Evolutionary conservation across 1,140 invertebrate species (phyloP), one percentile per base, ranked within the genome.

Genomic region (Notospermus geniculatus): DNA sequence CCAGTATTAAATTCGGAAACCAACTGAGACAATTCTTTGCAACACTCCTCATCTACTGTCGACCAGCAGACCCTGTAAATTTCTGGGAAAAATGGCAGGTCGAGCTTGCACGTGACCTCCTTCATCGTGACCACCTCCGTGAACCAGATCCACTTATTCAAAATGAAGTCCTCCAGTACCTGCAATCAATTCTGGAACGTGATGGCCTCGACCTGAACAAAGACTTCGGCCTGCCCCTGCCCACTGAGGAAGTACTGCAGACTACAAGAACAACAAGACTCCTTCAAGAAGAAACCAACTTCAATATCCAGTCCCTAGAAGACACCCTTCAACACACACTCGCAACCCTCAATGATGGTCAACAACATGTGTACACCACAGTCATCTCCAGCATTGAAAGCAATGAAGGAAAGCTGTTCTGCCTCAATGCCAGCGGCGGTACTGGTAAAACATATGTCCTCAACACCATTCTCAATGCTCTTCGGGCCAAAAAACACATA

Each of bases 81-180:
- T 36, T 36, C 15, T 36, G 32, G 32, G 15, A 4, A 4, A 36
- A 4, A 4, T 36, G 32, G 32, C 4, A 36, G 15, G 32, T 7
- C 4, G 32, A 36, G 15, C 15, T 36, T 4, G 4, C 5, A 4
- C 32, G 32, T 7, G 32, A 36, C 32, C 15, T 7, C 32, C 4
- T 36, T 4, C 15, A 36, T 36, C 32, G 32, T 7, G 32, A 36
- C 32, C 4, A 36, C n/a, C n/a, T n/a, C n/a, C n/a, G n/a, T 7
- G 32, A 4, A 4, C 4, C 32, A 36, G 15, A 7, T 15, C 32
- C 4, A 36, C 32, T 36, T 15, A 36, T 7, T 50, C 5, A 50
- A 27, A 50, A 50, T 50, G 46, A 50, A n/a, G 46, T n/a, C 25
- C 46, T 50, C n/a, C 46, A 23, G n/a, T n/a, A 50, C 19, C 4